Conservation (phyloP, 2,888 invertebrate species). For the Panzeria rudis region DNA sequence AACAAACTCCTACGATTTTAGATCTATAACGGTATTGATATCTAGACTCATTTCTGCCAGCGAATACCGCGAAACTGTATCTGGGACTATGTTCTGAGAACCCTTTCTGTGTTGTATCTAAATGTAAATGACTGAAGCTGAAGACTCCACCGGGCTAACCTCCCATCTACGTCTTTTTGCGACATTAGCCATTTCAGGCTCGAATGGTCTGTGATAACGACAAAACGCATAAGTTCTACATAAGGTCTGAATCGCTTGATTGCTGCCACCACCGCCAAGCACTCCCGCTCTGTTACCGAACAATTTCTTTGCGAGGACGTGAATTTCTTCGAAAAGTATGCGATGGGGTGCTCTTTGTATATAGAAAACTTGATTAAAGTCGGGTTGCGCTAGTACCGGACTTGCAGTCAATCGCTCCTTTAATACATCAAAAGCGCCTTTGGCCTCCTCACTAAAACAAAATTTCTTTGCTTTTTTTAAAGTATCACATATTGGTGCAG, state of each 20-base stretch:
- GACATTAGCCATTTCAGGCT: conserved; percentile 3
- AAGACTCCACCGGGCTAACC: background rate
- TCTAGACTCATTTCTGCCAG: background rate
- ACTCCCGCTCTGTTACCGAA: too few relatives aligned
- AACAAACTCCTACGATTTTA: background rate
- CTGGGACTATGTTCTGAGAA: background rate
- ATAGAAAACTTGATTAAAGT: background rate
- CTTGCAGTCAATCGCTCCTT: background rate
- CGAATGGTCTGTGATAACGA: background rate
- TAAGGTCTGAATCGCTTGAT: background rate
- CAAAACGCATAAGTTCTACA: background rate
- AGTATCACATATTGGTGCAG: conserved; percentile 32
- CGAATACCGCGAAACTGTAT: background rate
- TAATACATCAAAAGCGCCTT: background rate
- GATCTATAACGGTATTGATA: background rate
- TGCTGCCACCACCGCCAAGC: background rate
- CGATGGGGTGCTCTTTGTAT: conserved; percentile 2
- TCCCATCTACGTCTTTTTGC: too few relatives aligned
- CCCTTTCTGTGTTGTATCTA: background rate
- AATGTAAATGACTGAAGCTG: background rate
- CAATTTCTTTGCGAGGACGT: too few relatives aligned
- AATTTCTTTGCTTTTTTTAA: background rate
- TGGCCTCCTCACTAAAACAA: background rate
- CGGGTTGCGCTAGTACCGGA: background rate
- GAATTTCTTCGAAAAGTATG: too few relatives aligned